phyloP scores from a whole-genome alignment of 2,888 invertebrate genomes.

The Eupithecia tripunctaria region DNA sequence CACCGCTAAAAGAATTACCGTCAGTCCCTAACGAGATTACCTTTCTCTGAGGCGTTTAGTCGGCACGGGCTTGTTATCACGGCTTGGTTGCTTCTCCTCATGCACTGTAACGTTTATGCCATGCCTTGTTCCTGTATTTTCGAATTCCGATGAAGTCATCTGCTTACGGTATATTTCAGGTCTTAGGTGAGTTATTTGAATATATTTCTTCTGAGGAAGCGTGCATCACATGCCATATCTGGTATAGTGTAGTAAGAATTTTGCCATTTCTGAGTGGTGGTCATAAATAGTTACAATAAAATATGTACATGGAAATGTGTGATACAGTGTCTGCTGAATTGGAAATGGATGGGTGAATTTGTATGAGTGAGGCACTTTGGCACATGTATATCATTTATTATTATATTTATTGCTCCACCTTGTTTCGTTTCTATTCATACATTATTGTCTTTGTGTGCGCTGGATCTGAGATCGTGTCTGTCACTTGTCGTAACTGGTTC shows the following conservation, averaged over 20 bases:
- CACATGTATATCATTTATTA: too few relatives aligned
- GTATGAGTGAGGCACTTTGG: neutral
- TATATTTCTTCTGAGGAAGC: neutral
- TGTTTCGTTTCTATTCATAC: too few relatives aligned
- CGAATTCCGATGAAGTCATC: conserved; percentile 4
- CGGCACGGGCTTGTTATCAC: conserved; percentile 44
- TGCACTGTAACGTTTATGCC: conserved; percentile 16
- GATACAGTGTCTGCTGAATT: neutral
- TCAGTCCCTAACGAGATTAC: conserved; percentile 60
- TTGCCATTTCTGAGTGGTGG: too few relatives aligned
- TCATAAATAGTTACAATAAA: neutral
- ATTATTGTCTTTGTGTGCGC: too few relatives aligned
- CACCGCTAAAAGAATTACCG: conserved; percentile 64
- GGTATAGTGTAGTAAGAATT: too few relatives aligned
- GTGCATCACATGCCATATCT: neutral
- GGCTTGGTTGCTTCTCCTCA: conserved; percentile 10
- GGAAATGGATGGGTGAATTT: neutral
- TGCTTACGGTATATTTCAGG: neutral
- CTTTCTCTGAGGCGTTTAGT: conserved; percentile 52
- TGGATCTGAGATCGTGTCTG: too few relatives aligned
- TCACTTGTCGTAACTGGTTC: too few relatives aligned
- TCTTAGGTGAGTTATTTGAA: neutral
- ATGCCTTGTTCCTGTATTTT: conserved; percentile 9
- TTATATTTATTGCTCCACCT: too few relatives aligned
- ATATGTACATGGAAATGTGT: neutral